These are phyloP conservation scores for Prunella himalayana DNA, from an alignment of 2,113 vertebrate species.

Conservation along the genomic window DNA sequence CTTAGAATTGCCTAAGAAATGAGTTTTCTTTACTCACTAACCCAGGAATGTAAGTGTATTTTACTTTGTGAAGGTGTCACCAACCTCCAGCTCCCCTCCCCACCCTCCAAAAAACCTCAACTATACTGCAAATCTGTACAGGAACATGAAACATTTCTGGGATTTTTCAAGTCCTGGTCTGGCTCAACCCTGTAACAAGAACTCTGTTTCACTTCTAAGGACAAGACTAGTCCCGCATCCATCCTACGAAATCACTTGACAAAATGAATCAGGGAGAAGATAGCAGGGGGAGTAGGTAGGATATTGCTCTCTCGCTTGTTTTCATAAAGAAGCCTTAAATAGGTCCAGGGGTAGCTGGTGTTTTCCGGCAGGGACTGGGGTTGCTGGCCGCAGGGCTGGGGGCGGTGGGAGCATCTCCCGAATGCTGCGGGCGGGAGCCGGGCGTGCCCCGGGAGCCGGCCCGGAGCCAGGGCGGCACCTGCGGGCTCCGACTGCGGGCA, in stretches of 20 bases:
- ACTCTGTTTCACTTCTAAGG: background rate
- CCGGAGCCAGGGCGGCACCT: no score
- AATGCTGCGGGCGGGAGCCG: background rate
- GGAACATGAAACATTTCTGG: no score
- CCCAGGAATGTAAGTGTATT: background rate
- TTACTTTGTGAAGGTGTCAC: background rate
- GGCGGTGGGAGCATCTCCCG: background rate
- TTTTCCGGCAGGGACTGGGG: background rate
- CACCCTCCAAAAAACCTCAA: background rate
- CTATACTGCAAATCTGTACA: no score
- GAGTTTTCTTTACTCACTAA: background rate
- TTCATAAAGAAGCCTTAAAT: background rate
- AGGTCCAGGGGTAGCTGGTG: rapidly evolving
- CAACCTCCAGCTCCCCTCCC: background rate
- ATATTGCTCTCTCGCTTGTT: background rate
- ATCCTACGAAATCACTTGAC: background rate
- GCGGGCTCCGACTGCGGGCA: background rate
- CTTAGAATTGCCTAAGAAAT: background rate
- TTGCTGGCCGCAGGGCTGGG: background rate
- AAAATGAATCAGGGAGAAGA: background rate
- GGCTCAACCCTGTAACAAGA: background rate
- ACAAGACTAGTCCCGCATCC: background rate
- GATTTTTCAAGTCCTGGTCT: background rate
- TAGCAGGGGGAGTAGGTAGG: background rate
- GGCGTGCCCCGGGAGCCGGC: no score